Conservation (phyloP, 1,140 invertebrate genomes). For the Papilio xuthus region DNA sequence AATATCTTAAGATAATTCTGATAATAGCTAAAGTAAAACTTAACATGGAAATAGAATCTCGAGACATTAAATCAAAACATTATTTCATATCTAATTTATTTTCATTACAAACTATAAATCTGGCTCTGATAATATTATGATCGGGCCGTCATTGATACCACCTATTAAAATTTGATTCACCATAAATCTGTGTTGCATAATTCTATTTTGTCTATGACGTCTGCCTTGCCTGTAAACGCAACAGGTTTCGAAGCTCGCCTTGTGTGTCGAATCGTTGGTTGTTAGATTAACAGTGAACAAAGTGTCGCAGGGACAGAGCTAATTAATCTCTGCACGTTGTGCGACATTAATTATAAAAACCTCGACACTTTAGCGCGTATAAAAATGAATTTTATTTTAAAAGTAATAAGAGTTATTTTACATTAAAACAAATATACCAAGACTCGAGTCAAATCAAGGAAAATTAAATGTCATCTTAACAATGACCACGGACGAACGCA, state of each 20-base stretch:
- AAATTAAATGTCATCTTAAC: constrained; percentile 69
- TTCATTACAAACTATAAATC: constrained; percentile 52
- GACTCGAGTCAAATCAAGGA: constrained; percentile 50
- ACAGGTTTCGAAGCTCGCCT: constrained; percentile 68
- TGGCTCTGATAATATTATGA: constrained; percentile 54
- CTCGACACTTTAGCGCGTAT: constrained; percentile 37
- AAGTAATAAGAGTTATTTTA: constrained; percentile 41
- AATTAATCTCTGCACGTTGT: constrained; percentile 72
- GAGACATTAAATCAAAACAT: constrained; percentile 42
- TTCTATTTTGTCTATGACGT: constrained; percentile 37
- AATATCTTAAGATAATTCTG: constrained; percentile 12
- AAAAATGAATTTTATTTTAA: constrained; percentile 40
- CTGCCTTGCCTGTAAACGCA: constrained; percentile 44
- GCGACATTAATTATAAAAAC: constrained; percentile 59
- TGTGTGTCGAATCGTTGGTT: constrained; percentile 62
- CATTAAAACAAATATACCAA: constrained; percentile 33
- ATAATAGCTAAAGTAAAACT: constrained; percentile 5
- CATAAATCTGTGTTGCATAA: constrained; percentile 60
- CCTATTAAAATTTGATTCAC: constrained; percentile 55
- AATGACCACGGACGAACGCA: constrained; percentile 60
- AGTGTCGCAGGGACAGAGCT: constrained; percentile 66
- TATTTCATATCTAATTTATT: constrained; percentile 46
- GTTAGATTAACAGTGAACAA: constrained; percentile 69
- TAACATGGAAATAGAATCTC: constrained; percentile 38
- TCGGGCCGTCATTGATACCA: constrained; percentile 51